phyloP scores from a whole-genome alignment of 2,888 invertebrate genomes.

The Drosophila seclusa region DNA sequence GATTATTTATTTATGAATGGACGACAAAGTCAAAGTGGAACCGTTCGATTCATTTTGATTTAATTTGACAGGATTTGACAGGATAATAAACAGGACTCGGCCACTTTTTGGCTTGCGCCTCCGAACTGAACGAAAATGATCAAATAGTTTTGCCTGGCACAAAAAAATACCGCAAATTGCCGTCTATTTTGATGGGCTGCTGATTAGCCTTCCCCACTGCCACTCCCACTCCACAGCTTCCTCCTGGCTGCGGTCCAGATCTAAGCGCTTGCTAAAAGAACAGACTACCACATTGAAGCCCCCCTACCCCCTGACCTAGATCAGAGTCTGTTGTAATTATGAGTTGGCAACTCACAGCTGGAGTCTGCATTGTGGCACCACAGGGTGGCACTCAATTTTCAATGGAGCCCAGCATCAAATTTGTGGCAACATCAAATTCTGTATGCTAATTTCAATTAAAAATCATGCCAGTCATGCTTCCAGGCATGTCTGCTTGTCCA shows the following conservation, averaged over 20 bases:
- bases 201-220: conserved; percentile 45
- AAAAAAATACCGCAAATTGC: conserved; percentile 27
- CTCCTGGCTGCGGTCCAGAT: conserved; percentile 28
- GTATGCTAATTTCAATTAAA: conserved; percentile 75
- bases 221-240: neutral
- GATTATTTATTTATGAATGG: conserved; percentile 51
- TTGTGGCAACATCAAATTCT: conserved; percentile 58
- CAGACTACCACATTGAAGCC: neutral
- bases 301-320: neutral
- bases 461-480: conserved; percentile 39
- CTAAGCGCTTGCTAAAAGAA: conserved; percentile 13
- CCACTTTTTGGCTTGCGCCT: conserved; percentile 5
- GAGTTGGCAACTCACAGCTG: conserved; percentile 47
- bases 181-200: conserved; percentile 9
- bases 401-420: conserved; percentile 34
- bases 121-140: conserved; percentile 10
- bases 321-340: conserved; percentile 51
- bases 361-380: conserved; percentile 30
- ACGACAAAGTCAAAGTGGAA: conserved; percentile 17
- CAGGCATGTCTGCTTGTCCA: neutral
- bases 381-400: conserved; percentile 33
- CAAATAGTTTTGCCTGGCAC: conserved; percentile 49
- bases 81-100: conserved; percentile 16
- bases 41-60: conserved; percentile 47
- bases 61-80: conserved; percentile 47